These are phyloP conservation scores for Salvelinus sp. DNA, from an alignment of 2,113 vertebrate species.

Conservation along the genomic window DNA sequence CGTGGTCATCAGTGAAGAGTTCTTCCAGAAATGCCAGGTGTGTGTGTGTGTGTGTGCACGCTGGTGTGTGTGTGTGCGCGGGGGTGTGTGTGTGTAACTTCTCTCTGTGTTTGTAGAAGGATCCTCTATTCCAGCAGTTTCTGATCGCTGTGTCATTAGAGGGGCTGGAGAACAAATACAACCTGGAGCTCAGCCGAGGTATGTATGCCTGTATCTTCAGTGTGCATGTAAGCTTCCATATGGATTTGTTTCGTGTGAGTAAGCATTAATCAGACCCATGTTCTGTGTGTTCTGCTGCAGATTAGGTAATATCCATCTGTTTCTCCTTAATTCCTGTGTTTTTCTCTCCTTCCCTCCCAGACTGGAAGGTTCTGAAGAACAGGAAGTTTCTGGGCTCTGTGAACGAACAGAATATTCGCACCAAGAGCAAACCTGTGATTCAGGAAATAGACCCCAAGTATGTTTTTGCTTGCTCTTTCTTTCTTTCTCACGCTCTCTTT, in stretches of 20 bases:
- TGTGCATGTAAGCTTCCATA: not conserved
- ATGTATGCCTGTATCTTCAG: not conserved
- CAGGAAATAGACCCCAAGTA: slow-evolving; percentile 77
- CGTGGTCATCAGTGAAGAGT: slow-evolving; percentile 82
- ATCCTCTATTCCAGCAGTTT: slow-evolving; percentile 84
- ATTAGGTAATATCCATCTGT: no score
- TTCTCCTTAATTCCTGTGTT: not conserved
- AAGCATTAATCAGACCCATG: slow-evolving; percentile 5
- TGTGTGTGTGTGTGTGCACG: not conserved
- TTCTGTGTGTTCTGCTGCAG: no score
- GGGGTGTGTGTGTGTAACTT: not conserved
- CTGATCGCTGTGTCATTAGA: slow-evolving; percentile 83
- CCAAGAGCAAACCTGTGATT: slow-evolving; percentile 78
- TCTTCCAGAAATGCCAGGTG: slow-evolving; percentile 85
- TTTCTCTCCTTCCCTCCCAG: slow-evolving; percentile 55
- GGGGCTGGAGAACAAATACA: slow-evolving; percentile 87
- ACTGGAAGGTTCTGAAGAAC: slow-evolving; percentile 86
- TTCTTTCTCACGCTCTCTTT: not conserved
- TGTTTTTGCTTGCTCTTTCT: not conserved
- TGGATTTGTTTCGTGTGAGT: not conserved
- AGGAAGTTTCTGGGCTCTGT: slow-evolving; percentile 84
- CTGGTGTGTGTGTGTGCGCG: not conserved
- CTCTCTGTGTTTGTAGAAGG: slow-evolving; percentile 51
- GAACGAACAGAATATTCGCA: slow-evolving; percentile 83
- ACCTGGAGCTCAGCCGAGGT: slow-evolving; percentile 78